Evolutionary conservation across 2,888 invertebrate genomes (phyloP), one percentile per base, ranked within the genome.

Genomic region (Athalia circularis): DNA sequence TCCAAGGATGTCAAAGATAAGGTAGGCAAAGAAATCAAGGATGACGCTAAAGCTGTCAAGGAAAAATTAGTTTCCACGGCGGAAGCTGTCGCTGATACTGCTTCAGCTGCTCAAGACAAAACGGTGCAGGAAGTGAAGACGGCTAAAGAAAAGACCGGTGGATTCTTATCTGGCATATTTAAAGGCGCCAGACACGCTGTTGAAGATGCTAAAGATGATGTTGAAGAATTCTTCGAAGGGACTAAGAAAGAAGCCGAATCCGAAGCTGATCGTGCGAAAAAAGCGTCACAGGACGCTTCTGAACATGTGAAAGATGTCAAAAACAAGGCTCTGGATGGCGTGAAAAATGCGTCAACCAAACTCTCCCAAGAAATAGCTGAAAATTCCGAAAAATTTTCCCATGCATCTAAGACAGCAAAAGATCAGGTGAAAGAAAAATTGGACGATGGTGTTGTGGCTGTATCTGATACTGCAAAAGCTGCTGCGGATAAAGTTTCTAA

Each of bases 341-440:
- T 83, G 52, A 83, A 82, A 76, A 84, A 78, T 74, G 81, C 82
- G 1, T 81, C 83, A 4, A 83, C 80, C 48, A 85, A 84, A 78
- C 83, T 84, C 54, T 83, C 81, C 80, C 83, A 84, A 64, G 83
- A 84, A 45, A 84, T 82, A 0, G 85, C 85, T 78, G 80, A 81
- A 57, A 84, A 85, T 57, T 84, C 84, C 8, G 80, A 84, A 79
- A 84, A 87, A 52, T 11, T 54, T 9, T 11, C 3, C 8, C 9
- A 54, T 11, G 5, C 9, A 6, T 64, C 64, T 8, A 13, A 45
- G 9, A 43, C 43, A 61, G 72, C 50, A 29, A 79, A 67, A 74
- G 77, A 52, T 43, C 45, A n/a, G 78, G 78, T 43, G 8, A 79
- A 65, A 65, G 81, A 82, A 11, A 80, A 80, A 61, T 48, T 82